Percentiles rank a stretch among this genome's conserved stretches.
Conservation (phyloP, 1,140 invertebrate genomes). For the Diachasmimorpha longicaudata region DNA sequence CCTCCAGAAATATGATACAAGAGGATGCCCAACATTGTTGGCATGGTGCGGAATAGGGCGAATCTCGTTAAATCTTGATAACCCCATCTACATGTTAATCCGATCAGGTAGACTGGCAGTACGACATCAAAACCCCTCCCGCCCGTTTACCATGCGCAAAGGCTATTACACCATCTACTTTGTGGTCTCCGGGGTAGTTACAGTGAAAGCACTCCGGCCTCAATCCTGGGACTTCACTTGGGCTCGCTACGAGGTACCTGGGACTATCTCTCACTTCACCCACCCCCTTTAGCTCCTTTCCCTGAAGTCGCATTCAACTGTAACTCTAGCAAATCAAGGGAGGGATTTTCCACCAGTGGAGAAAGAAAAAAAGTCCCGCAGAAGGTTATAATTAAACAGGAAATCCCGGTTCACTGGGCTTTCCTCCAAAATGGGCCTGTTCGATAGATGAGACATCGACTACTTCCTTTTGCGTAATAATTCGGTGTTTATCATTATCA, state of each 20-base stretch:
- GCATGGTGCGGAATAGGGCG: neutral
- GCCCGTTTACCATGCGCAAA: slow-evolving; percentile 35
- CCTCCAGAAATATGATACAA: neutral
- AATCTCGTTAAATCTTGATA: slow-evolving; percentile 51
- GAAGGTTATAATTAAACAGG: no score
- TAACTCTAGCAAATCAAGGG: neutral
- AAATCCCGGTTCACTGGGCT: no score
- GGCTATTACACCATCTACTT: slow-evolving; percentile 30
- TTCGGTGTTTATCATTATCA: no score
- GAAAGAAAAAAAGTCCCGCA: no score
- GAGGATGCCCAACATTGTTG: neutral
- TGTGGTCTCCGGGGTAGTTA: slow-evolving; percentile 22
- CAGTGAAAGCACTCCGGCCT: neutral
- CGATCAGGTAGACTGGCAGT: slow-evolving; percentile 40
- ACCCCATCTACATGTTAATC: slow-evolving; percentile 52
- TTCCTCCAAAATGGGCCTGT: no score
- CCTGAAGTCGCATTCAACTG: neutral
- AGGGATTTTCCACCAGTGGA: no score
- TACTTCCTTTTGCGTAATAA: no score
- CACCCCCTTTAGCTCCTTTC: neutral
- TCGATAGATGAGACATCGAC: no score
- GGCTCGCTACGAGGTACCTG: neutral
- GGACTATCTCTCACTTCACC: neutral
- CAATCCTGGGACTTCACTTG: slow-evolving; percentile 1
- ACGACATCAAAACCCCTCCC: slow-evolving; percentile 34